Evolutionary conservation across 2,797 vertebrate genomes (phyloP), one percentile per base, ranked within the genome.

Genomic region (Dermochelys coriacea): DNA sequence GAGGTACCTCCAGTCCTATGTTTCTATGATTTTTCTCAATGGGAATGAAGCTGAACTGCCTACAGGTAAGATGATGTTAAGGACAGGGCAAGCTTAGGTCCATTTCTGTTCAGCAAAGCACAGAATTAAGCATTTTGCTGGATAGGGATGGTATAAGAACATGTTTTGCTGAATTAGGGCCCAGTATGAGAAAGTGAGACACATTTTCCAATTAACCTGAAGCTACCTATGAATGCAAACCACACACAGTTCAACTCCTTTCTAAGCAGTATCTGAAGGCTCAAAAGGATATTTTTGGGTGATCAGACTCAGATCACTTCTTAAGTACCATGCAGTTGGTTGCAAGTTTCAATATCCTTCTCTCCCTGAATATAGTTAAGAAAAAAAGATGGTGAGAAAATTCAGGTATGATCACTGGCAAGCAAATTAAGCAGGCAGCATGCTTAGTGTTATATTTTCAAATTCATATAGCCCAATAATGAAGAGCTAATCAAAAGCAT

Each of bases 41-140:
- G 61, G 92, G 91, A 94, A 94, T 85, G 5, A 92, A 95, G 37
- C 51, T 80, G 52, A 61, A 41, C 1, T 86, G 71, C 88, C 85
- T 64, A 5, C 59, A 57, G 92, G n/a, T 92, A 94, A 91, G 61
- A 86, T 64, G 83, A 88, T 29, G 68, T 83, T 3, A 75, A 90
- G 93, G 86, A 80, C 2, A 83, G 88, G 41, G 77, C 15, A 37
- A 89, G 54, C 87, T 93, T 86, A 61, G 96, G 91, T 91, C 85
- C 75, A 9, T 19, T 95, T 54, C 68, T 91, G 83, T 88, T 93
- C 82, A 95, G 83, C 75, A 93, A 50, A 94, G 61, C 64, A 41
- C 23, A 86, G 50, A 80, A 93, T 93, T 95, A 95, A 93, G 95
- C 27, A 81, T 84, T 95, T 88, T 93, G 77, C 80, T 59, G 1